These are phyloP conservation scores for Ondatra zibethicus DNA, from an alignment of 2,113 vertebrate genomes.

Conservation along the genomic window DNA sequence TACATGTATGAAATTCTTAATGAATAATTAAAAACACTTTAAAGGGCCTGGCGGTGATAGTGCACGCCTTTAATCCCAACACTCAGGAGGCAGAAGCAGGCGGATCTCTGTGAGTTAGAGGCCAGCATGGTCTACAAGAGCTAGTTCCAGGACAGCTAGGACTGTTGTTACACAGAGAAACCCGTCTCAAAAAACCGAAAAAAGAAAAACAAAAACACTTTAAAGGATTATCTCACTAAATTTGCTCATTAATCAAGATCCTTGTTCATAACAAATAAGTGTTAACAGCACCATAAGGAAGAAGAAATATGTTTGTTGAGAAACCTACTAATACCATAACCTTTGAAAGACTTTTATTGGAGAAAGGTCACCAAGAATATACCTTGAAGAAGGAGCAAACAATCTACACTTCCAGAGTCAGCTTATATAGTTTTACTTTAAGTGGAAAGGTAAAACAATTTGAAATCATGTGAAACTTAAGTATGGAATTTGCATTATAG, in stretches of 20 bases:
- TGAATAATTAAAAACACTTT: not conserved
- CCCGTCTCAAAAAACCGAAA: too few relatives aligned
- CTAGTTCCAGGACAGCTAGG: too few relatives aligned
- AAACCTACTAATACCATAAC: not conserved
- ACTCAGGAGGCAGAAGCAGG: too few relatives aligned
- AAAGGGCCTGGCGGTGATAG: not conserved
- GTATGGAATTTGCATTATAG: too few relatives aligned
- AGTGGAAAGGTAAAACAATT: not conserved
- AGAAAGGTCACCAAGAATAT: not conserved
- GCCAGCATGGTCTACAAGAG: too few relatives aligned
- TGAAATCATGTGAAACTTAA: not conserved
- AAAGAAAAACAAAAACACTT: not conserved
- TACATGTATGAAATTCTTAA: not conserved
- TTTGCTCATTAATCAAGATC: not conserved
- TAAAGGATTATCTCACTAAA: not conserved
- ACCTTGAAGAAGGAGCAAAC: not conserved
- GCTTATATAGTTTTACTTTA: not conserved
- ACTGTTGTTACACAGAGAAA: too few relatives aligned
- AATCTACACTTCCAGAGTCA: conserved; percentile 6
- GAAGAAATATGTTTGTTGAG: not conserved
- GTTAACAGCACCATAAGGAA: not conserved
- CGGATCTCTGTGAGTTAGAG: too few relatives aligned
- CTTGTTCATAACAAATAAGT: not conserved
- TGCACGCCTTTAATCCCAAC: too few relatives aligned
- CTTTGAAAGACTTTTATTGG: not conserved